Conservation (phyloP, 2,113 vertebrate genomes). For the Catharus minimus region DNA sequence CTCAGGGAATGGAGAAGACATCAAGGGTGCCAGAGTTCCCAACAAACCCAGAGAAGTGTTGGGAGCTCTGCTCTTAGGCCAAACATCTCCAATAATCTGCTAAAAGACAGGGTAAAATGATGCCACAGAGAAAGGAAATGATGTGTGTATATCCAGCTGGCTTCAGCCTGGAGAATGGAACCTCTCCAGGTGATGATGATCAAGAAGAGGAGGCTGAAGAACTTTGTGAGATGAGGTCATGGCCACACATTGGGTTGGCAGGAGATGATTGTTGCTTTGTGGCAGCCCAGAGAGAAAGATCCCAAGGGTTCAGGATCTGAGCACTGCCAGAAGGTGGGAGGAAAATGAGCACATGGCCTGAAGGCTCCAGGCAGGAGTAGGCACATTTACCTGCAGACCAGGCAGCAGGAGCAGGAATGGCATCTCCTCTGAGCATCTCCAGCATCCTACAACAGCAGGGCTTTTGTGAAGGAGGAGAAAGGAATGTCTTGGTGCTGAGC, state of each 20-base stretch:
- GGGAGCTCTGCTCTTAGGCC: not conserved
- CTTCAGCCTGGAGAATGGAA: not conserved
- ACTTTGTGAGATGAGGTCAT: not conserved
- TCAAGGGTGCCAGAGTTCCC: not conserved
- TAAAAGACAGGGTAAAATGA: not conserved
- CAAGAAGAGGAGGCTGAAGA: not conserved
- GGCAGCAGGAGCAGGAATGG: not conserved
- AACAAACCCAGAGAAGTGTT: not conserved
- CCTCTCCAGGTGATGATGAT: not conserved
- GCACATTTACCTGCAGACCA: not conserved
- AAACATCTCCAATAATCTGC: not conserved
- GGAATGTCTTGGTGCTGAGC: not conserved
- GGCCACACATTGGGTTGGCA: fast-evolving
- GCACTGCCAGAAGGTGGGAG: not conserved
- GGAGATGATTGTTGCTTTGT: fast-evolving
- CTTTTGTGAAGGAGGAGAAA: not conserved
- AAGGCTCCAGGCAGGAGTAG: not conserved
- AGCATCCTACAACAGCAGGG: not conserved
- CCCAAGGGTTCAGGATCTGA: not conserved
- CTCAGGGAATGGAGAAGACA: not conserved
- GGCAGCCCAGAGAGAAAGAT: not conserved
- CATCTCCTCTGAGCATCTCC: not conserved
- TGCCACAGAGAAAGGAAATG: not conserved
- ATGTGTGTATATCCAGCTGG: not conserved
- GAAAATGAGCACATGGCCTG: not conserved